These are phyloP conservation scores for Crotalus horridus DNA, from an alignment of 2,113 vertebrate genomes.

Conservation along the genomic window DNA sequence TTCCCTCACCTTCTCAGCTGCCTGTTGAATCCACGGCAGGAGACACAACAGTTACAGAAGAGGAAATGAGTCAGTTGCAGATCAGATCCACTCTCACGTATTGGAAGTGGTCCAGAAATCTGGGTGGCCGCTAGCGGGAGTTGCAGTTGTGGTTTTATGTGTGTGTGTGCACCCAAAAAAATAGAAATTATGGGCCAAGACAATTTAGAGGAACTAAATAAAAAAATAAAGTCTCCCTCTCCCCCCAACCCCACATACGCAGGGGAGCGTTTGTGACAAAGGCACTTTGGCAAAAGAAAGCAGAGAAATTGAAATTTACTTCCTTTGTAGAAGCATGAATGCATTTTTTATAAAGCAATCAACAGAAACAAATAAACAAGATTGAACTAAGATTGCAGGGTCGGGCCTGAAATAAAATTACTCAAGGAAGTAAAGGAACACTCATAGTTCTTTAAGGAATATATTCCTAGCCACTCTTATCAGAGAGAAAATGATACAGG, in stretches of 20 bases:
- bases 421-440: not conserved
- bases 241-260: not conserved
- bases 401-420: not conserved
- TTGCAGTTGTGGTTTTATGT: not conserved
- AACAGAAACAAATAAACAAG: not conserved
- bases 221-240: not conserved
- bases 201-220: not conserved
- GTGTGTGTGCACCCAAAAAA: not conserved
- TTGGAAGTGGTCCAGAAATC: not conserved
- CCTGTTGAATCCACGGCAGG: not conserved
- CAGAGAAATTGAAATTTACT: not conserved
- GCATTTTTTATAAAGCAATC: not conserved
- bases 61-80: not conserved
- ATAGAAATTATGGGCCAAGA: not conserved
- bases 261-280: not conserved
- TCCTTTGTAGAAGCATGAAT: not conserved
- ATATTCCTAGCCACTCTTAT: too few species aligned
- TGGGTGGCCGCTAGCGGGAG: not conserved
- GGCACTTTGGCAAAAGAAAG: not conserved
- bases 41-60: not conserved
- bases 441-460: not conserved
- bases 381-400: not conserved
- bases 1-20: not conserved
- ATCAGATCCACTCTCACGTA: not conserved
- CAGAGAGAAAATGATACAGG: too few species aligned